Evolutionary conservation across 1,140 invertebrate species (phyloP), one percentile per base, ranked within the genome.

Genomic region (Philotrypesis tridentata): DNA sequence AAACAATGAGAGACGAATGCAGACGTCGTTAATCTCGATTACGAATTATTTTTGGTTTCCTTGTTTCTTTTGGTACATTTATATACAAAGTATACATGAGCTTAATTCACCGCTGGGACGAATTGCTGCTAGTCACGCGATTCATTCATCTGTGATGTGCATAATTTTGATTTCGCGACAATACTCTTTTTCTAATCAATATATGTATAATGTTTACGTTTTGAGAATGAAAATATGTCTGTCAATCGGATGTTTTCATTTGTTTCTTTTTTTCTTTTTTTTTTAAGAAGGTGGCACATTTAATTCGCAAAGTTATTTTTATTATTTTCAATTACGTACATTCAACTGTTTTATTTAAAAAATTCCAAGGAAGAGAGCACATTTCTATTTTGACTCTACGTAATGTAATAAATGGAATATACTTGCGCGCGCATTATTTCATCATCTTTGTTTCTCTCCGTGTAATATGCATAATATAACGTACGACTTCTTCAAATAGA

Each of bases 21-120:
- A 63, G 8, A 82, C 65, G 65, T 70, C 43, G 40, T 37, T 68
- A 60, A 81, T 73, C 67, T 81, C 67, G 67, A 65, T 79, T 23
- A 31, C 27, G 43, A 82, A 73, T 73, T 67, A 80, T 4, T 60
- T 77, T 65, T 77, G 17, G 33, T 79, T 71, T 72, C 79, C 76
- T 73, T 70, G 14, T 76, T 81, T 23, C 33, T 67, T 31, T 82
- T 85, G 84, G 70, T 87, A 87, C 61, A 84, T 60, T 78, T 86
- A 87, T 86, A 82, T 88, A 87, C 86, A 88, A 87, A 86, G 83
- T 87, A 84, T 82, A 81, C 48, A n/a, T n/a, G n/a, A 81, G 77
- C 43, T 80, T 77, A 76, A 14, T 60, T 79, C 75, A 78, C 67
- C 80, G 60, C 74, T 82, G 65, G 74, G 43, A 83, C 43, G 79